phyloP scores from a whole-genome alignment of 2,113 vertebrate species.

The Canis aureus region DNA sequence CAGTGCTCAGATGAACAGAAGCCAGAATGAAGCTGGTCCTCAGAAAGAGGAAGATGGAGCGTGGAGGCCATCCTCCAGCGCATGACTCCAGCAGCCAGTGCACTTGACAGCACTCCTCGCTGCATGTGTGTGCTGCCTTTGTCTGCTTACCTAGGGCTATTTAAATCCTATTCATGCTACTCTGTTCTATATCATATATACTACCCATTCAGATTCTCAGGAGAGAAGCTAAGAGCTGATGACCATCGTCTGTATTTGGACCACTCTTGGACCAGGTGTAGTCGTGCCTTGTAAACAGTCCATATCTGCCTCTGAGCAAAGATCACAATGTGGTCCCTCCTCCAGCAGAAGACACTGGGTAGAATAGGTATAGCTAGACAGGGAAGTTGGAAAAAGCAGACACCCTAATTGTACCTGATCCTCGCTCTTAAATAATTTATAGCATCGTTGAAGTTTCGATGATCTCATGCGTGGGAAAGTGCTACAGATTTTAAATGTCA shows the following conservation, averaged over 20 bases:
- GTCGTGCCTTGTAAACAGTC: not conserved
- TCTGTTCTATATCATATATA: not conserved
- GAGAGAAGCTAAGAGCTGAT: not conserved
- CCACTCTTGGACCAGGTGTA: not conserved
- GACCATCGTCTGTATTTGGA: not conserved
- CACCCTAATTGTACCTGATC: not conserved
- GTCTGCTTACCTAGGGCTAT: not conserved
- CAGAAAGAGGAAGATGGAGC: not conserved
- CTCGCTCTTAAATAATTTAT: not conserved
- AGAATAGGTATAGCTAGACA: not conserved
- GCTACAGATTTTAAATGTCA: not conserved
- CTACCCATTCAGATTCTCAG: not conserved
- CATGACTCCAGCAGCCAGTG: not conserved
- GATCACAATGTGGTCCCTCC: not conserved
- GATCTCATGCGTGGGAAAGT: not conserved
- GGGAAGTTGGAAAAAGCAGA: not conserved
- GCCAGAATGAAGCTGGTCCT: not conserved
- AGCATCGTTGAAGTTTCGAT: not conserved
- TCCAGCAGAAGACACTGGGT: not conserved
- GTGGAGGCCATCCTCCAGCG: fast-evolving
- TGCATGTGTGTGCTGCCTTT: not conserved
- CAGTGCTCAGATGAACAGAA: not conserved
- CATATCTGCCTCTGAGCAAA: not conserved
- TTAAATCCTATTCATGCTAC: not conserved
- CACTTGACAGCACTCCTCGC: not conserved